These are phyloP conservation scores for Ammodytes marinus DNA, from an alignment of 2,113 vertebrate species.

Conservation along the genomic window DNA sequence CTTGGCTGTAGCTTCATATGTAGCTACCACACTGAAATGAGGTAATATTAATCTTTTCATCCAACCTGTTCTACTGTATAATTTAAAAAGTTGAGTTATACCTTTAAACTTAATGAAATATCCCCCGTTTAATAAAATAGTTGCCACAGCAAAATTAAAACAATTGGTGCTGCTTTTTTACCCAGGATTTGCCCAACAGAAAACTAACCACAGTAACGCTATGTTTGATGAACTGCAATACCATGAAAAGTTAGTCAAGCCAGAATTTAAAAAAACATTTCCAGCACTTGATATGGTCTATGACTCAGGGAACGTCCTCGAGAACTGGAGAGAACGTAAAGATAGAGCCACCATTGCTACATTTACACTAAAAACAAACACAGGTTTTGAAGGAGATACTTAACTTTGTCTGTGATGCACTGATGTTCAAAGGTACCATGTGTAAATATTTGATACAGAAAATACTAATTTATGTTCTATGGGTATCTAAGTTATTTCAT, in stretches of 20 bases:
- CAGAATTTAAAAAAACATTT: constrained; percentile 7
- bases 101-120: background rate
- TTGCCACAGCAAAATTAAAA: background rate
- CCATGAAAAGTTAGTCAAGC: background rate
- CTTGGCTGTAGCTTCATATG: background rate
- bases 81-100: background rate
- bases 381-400: constrained; percentile 34
- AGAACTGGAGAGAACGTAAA: constrained; percentile 19
- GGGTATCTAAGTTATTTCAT: constrained; percentile 70
- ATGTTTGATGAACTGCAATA: background rate
- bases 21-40: background rate
- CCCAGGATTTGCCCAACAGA: background rate
- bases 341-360: background rate
- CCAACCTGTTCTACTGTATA: background rate
- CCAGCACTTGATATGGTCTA: constrained; percentile 36
- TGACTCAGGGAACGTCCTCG: constrained; percentile 55
- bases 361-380: background rate
- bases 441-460: constrained; percentile 74
- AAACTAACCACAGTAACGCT: background rate
- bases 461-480: constrained; percentile 72
- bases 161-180: background rate
- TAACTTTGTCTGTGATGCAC: constrained; percentile 69
- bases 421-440: constrained; percentile 69
- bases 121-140: background rate
- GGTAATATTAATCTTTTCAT: background rate